Evolutionary conservation across 2,797 vertebrate species (phyloP).

Genomic region (Lagorchestes hirsutus): DNA sequence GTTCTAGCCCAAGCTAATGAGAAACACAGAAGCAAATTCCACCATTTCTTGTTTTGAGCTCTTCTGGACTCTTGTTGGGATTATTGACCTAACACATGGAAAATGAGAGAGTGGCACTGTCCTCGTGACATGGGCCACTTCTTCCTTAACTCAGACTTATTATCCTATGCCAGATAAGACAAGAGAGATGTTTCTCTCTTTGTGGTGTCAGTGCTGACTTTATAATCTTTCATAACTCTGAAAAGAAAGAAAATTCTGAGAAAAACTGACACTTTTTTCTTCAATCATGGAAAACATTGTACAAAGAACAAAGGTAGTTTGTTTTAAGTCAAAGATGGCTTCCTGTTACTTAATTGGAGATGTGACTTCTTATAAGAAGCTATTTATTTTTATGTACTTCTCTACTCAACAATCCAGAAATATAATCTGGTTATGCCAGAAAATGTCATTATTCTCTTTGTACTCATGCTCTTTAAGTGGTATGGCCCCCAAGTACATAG

Average conservation of each 20-base stretch:
- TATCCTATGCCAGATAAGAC: constrained; percentile 55
- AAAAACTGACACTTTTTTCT: constrained; percentile 68
- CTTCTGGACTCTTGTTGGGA: constrained; percentile 17
- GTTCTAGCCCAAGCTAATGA: constrained; percentile 44
- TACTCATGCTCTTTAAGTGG: not conserved
- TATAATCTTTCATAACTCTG: constrained; percentile 67
- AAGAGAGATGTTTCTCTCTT: constrained; percentile 36
- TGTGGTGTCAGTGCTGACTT: constrained; percentile 62
- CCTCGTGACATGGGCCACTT: not conserved
- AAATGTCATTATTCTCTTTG: not conserved
- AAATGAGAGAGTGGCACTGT: not conserved
- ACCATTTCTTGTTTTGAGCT: constrained; percentile 23
- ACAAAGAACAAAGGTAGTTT: constrained; percentile 59
- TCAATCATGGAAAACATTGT: constrained; percentile 63
- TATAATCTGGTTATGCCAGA: constrained; percentile 28
- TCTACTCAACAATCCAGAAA: not conserved
- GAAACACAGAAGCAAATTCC: constrained; percentile 12
- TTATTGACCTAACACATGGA: constrained; percentile 24
- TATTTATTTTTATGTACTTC: constrained; percentile 64
- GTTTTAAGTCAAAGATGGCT: constrained; percentile 63
- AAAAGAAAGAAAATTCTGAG: constrained; percentile 46
- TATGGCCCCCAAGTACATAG: not conserved
- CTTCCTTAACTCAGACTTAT: constrained; percentile 34
- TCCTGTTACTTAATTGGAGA: constrained; percentile 70
- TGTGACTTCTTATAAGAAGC: constrained; percentile 56